These are phyloP conservation scores for Drosophila neotestacea DNA, from an alignment of 2,888 invertebrate genomes.

Conservation along the genomic window DNA sequence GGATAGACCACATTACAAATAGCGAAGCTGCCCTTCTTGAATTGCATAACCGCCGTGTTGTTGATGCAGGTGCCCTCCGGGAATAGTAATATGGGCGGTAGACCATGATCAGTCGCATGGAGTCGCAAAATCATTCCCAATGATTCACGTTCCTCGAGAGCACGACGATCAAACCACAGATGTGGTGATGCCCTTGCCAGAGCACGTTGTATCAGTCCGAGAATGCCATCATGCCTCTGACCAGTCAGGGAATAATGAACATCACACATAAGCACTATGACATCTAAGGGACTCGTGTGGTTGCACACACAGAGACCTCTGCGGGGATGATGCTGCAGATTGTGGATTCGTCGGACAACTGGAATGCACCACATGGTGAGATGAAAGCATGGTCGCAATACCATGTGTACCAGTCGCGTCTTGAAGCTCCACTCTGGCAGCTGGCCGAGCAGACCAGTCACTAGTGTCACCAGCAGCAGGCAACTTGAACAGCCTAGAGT, in stretches of 20 bases:
- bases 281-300: constrained; percentile 99
- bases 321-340: constrained; percentile 92
- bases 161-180: constrained; percentile 98
- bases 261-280: constrained; percentile 97
- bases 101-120: constrained; percentile 94
- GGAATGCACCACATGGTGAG: constrained; percentile 95
- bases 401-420: constrained; percentile 90
- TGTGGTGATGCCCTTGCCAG: constrained; percentile 96
- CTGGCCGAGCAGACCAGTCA: constrained; percentile 48
- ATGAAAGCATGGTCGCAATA: constrained; percentile 95
- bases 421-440: constrained; percentile 51
- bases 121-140: constrained; percentile 93
- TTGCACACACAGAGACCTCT: constrained; percentile 97
- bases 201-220: constrained; percentile 95
- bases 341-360: constrained; percentile 92
- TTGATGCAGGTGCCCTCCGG: constrained; percentile 99
- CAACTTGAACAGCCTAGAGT: constrained; percentile 21
- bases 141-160: constrained; percentile 94
- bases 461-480: constrained; percentile 41
- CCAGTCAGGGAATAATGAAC: constrained; percentile 97
- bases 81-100: constrained; percentile 98
- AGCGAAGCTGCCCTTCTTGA: constrained; percentile 99
- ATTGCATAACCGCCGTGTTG: constrained; percentile 99
- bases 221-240: constrained; percentile 87
- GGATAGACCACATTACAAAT: constrained; percentile 97